Evolutionary conservation across 2,797 vertebrate species (phyloP), one percentile per base, ranked within the genome.

Genomic region (Sebastiscus albofasciatus): DNA sequence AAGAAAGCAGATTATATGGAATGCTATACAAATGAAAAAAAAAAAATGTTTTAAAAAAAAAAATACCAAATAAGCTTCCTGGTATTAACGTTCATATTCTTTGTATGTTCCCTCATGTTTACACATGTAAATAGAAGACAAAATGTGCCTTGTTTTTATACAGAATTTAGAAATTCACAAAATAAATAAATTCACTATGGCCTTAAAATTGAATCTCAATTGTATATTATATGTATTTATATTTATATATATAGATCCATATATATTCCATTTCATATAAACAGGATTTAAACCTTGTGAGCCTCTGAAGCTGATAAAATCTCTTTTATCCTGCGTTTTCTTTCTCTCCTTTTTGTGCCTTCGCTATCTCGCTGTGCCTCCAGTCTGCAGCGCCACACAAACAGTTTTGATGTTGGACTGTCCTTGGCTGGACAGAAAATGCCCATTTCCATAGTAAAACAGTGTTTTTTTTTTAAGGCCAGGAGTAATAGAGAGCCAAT

Each of bases 101-200:
- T 88, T 94, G 73, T 81, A 94, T 93, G 91, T 92, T 95, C 94
- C 95, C 94, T 95, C 93, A 90, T 94, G 90, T 94, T 92, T 91
- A 93, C 82, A 93, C 90, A 90, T 77, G 87, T 92, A 93, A 92
- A 94, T 92, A 93, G 78, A 92, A 92, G 87, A 95, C 91, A 94
- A 92, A 54, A 94, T 91, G 81, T 93, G 93, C 86, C 88, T 88
- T 92, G 92, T 22, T 91, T 93, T 94, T 94, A 90, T 92, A 95
- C 91, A 95, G 93, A 96, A 94, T 96, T 95, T 96, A 89, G 93
- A 94, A 94, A 95, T 96, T 95, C 93, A 95, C 90, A 95, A 96
- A 96, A 96, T 96, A 96, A 96, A 96, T 96, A 96, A 94, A 96
- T 94, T 93, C 83, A 78, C 83, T 85, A 92, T 95, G 93, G 95